Percentiles rank a stretch among this genome's conserved stretches.
phyloP scores from a whole-genome alignment of 2,797 vertebrate genomes.

The Alauda arvensis region DNA sequence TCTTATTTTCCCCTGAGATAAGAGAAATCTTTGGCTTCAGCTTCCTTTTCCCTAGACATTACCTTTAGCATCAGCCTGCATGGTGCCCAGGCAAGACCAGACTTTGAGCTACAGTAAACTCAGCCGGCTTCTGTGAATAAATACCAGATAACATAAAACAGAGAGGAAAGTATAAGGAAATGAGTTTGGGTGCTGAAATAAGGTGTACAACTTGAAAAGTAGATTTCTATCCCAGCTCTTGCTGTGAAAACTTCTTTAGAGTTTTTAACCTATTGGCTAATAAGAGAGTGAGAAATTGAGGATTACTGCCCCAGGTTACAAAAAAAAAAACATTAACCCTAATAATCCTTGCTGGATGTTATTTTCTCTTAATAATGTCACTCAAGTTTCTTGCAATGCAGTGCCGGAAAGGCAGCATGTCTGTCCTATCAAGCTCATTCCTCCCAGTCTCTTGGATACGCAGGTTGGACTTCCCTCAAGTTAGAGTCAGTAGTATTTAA shows the following conservation, averaged over 20 bases:
- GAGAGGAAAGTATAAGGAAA: not conserved
- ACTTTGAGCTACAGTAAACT: not conserved
- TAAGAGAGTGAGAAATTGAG: not conserved
- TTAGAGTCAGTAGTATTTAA: not conserved
- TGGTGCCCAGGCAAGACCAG: not conserved
- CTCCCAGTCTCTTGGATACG: not conserved
- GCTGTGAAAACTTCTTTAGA: not conserved
- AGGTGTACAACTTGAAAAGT: not conserved
- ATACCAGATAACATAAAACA: not conserved
- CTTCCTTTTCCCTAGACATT: not conserved
- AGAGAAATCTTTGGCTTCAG: not conserved
- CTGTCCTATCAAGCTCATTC: not conserved
- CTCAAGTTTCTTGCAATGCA: not conserved
- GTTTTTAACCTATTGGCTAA: not conserved
- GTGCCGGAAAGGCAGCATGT: not conserved
- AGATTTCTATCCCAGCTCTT: not conserved
- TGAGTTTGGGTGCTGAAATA: not conserved
- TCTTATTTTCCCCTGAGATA: not conserved
- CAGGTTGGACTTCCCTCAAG: not conserved
- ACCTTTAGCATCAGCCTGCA: not conserved
- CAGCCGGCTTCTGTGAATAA: not conserved
- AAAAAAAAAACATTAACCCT: rapidly evolving
- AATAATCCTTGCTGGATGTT: not conserved
- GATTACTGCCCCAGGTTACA: not conserved
- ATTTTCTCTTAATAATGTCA: not conserved